Evolutionary conservation across 1,140 invertebrate species (phyloP).

Genomic region (Pollicipes pollicipes): DNA sequence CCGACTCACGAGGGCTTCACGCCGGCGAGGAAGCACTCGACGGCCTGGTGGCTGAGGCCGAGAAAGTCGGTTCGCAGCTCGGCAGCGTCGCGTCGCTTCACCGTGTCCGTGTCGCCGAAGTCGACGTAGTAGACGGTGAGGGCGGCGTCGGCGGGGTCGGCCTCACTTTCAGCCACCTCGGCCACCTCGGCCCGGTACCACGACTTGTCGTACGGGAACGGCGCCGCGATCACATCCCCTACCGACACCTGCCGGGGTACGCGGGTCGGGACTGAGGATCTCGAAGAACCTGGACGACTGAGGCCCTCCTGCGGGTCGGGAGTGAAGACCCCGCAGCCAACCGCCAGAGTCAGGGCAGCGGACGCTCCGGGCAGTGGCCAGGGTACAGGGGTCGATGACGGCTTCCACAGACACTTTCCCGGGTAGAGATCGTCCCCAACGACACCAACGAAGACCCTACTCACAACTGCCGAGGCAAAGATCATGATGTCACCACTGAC

Average conservation of each 20-base stretch:
- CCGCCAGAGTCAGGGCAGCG: too few species aligned
- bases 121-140: conserved; percentile 57
- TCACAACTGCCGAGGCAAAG: too few species aligned
- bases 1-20: conserved; percentile 36
- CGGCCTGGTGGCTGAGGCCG: conserved; percentile 49
- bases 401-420: too few species aligned
- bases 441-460: too few species aligned
- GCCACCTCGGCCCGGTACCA: conserved; percentile 47
- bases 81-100: conserved; percentile 39
- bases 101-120: conserved; percentile 53
- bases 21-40: conserved; percentile 56
- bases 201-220: conserved; percentile 49
- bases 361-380: too few species aligned
- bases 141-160: conserved; percentile 33
- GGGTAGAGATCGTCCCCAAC: too few species aligned
- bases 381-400: too few species aligned
- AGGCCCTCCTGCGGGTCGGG: too few species aligned
- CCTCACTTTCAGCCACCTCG: conserved; percentile 32
- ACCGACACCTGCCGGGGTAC: conserved; percentile 31
- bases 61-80: conserved; percentile 53
- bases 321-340: too few species aligned
- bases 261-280: too few species aligned
- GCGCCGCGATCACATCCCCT: conserved; percentile 58
- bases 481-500: too few species aligned
- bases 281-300: too few species aligned